Base-by-base conservation (phyloP, 2,888 invertebrate species). In the Drosophila vallismaia region DNA sequence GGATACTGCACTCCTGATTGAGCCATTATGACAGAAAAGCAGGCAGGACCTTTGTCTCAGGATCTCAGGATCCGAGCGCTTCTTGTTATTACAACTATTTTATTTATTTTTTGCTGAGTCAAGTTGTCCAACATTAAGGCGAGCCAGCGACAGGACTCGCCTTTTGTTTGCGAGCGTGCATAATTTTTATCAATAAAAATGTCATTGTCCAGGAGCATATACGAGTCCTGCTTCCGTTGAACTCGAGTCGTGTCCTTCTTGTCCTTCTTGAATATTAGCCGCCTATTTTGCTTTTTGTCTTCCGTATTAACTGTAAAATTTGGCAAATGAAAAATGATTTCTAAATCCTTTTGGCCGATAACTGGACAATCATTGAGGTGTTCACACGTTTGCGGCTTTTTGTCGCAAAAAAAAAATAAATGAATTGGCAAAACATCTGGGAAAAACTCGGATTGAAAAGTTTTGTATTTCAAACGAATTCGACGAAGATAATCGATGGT, bases 141-240 rank as follows among this genome's bases (percentile, higher is more conserved):
- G 68, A 64, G 58, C 60, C 58, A 28, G 14, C 38, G 12, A 19
- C 28, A 48, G 68, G 48, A 36, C 60, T 48, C 56, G 40, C 56
- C 49, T 67, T 67, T 81, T 86, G 74, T 81, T 44, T 52, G 38
- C 53, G 55, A 67, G 85, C 81, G 82, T 82, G 74, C 87, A 84
- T 86, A 82, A 86, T 86, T 86, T 85, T 84, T 86, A 82, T 82
- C 82, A 82, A 84, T 81, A 86, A 86, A 76, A 75, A 66, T 55
- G 46, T 31, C 69, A 70, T 70, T 80, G 73, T 76, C 58, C 54
- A 8, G 48, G 24, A 46, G n/a, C 40, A 44, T 79, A 74, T 73
- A 82, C 79, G 76, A n/a, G 19, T 82, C 51, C 54, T 71, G 40
- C 75, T 80, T 80, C 80, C 75, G 75, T 73, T 67, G 72, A 86